Conservation (phyloP, 1,140 invertebrate genomes). For the Apolygus lucorum region DNA sequence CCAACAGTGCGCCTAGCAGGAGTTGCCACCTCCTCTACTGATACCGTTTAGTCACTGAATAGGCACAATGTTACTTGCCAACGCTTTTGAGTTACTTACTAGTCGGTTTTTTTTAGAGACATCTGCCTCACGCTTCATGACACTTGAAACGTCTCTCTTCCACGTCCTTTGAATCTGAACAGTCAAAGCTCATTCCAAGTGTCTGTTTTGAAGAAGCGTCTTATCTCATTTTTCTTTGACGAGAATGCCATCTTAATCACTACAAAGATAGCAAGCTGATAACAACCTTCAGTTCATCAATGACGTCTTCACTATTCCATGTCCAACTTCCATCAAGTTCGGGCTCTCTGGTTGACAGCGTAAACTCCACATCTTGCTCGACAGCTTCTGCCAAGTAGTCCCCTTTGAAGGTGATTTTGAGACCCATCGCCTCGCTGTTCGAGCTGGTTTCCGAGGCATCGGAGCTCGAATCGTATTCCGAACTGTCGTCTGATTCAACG, state of each 20-base stretch:
- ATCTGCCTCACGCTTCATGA: no score
- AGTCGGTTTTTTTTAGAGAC: no score
- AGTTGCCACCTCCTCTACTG: no score
- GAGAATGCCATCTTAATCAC: background rate
- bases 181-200: background rate
- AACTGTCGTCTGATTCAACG: constrained; percentile 38
- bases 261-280: no score
- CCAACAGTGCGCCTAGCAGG: no score
- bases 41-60: no score
- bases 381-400: constrained; percentile 77
- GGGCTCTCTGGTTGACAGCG: constrained; percentile 30
- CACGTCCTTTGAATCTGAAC: no score
- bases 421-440: constrained; percentile 38
- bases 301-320: constrained; percentile 22
- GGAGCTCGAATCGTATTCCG: constrained; percentile 40
- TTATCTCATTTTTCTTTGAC: background rate
- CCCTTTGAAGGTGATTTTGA: constrained; percentile 64
- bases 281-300: constrained; percentile 31
- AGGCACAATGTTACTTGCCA: no score
- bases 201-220: background rate
- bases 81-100: no score
- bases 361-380: constrained; percentile 44
- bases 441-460: constrained; percentile 28
- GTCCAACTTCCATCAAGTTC: constrained; percentile 14
- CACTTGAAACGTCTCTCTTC: no score